Evolutionary conservation across 2,797 vertebrate species (phyloP).

Genomic region (Tragopan temminckii): DNA sequence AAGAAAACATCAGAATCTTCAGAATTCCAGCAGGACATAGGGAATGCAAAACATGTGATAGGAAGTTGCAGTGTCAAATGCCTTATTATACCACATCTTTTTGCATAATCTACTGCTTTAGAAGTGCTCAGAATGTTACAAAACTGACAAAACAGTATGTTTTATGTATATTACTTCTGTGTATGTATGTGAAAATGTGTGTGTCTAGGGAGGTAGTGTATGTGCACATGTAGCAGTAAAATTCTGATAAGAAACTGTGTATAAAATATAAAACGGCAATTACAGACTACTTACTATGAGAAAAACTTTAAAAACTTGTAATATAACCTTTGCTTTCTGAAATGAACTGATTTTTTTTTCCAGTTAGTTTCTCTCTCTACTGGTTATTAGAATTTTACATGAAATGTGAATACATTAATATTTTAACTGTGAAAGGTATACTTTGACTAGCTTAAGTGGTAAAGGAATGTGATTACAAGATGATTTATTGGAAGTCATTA

Average conservation of each 20-base stretch:
- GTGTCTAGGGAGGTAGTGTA: neutral
- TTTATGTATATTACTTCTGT: neutral
- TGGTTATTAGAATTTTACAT: slow-evolving; percentile 70
- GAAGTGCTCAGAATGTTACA: slow-evolving; percentile 45
- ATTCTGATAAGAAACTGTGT: neutral
- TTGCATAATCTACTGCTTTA: slow-evolving; percentile 47
- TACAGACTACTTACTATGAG: neutral
- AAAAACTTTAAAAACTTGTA: neutral
- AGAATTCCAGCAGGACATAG: slow-evolving; percentile 66
- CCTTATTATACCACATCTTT: slow-evolving; percentile 52
- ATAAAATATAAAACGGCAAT: neutral
- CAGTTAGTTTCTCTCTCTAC: slow-evolving; percentile 66
- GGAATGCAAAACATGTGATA: slow-evolving; percentile 55
- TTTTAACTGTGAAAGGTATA: slow-evolving; percentile 62
- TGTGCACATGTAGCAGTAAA: neutral
- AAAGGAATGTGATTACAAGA: slow-evolving; percentile 69
- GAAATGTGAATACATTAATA: slow-evolving; percentile 73
- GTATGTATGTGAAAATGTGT: neutral
- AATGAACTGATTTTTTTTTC: slow-evolving; percentile 65
- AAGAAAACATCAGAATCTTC: slow-evolving; percentile 61
- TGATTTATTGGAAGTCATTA: slow-evolving; percentile 77
- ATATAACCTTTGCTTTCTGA: slow-evolving; percentile 38
- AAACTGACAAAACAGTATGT: slow-evolving; percentile 32
- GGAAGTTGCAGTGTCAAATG: slow-evolving; percentile 61
- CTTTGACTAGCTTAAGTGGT: slow-evolving; percentile 74